Conservation (phyloP, 2,797 vertebrate genomes). For the Valencia hispanica region DNA sequence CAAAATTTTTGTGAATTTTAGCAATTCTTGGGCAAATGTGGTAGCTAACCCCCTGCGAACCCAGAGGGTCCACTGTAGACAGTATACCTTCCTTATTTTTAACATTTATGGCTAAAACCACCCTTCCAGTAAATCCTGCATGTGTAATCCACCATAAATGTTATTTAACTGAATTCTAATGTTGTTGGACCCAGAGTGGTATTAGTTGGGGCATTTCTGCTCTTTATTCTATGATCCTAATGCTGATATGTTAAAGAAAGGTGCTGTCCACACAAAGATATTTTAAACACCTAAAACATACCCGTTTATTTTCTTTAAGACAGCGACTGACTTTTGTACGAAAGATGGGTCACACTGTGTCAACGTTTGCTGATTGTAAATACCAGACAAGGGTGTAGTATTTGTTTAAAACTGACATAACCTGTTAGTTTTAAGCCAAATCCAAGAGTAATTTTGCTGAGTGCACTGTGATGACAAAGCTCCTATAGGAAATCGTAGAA, state of each 20-base stretch:
- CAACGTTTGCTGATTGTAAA: slow-evolving; percentile 5
- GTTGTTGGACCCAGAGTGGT: no score
- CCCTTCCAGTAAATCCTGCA: background rate
- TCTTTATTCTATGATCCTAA: no score
- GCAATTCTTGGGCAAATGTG: background rate
- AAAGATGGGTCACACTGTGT: slow-evolving; percentile 23
- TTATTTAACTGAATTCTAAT: background rate
- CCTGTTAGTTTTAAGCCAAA: slow-evolving; percentile 53
- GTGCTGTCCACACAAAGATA: slow-evolving; percentile 24
- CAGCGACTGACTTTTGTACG: slow-evolving; percentile 42
- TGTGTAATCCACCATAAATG: background rate
- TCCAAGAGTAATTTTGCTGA: slow-evolving; percentile 56
- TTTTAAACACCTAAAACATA: slow-evolving; percentile 34
- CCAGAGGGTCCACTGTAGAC: no score
- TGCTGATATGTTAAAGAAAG: slow-evolving; percentile 7
- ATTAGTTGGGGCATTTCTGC: no score
- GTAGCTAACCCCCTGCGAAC: no score
- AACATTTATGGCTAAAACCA: background rate
- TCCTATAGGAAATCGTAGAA: slow-evolving; percentile 56
- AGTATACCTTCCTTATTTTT: background rate
- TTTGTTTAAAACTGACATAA: slow-evolving; percentile 53
- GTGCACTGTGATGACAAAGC: slow-evolving; percentile 49
- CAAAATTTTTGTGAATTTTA: no score
- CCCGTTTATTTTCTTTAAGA: slow-evolving; percentile 35
- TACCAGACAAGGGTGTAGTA: slow-evolving; percentile 36